Base-by-base conservation (phyloP, 2,888 invertebrate species). In the Cephus sareptanus region DNA sequence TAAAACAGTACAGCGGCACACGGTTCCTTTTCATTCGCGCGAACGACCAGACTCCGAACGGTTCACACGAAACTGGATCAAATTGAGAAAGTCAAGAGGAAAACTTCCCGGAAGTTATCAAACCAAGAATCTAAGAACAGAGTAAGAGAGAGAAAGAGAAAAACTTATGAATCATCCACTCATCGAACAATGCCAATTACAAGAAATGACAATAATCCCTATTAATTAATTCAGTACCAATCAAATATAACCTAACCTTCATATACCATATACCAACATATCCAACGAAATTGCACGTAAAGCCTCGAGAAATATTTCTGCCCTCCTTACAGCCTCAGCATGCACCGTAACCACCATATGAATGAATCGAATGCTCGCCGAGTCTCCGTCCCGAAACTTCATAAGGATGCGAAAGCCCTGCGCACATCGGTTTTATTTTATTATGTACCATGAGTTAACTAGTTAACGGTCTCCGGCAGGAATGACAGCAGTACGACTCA, bases 401-500 rank as follows among this genome's bases (percentile, higher is more conserved):
- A 56, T 9, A 9, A 23, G 23, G 23, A 56, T 56, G 9, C 56
- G 9, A 9, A 23, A 56, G 56, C 23, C 23, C 56, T 56, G 56
- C 56, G 56, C 2, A 9, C 56, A 56, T 56, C 56, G 9, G 23
- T 56, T 15, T 56, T 56, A 56, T 56, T 15, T 56, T 56, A 56
- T 56, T 6, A 56, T 56, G 2, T 56, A 2, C 56, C 23, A 9
- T 56, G 56, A 23, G 56, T 56, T 56, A 56, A 23, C 56, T 23
- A 56, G 56, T 23, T 56, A 56, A 56, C 56, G 56, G 56, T 56
- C 23, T 56, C 23, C 23, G 1, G 56, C 23, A 75, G n/a, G 11
- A 9, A 74, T 23, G 56, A 75, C 33, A 69, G 40, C 71, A 40
- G 12, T 68, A 73, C 76, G 73, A 73, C 76, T 78, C 76, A 76